Base-by-base conservation (phyloP, 1,140 invertebrate genomes). In the Varroa destructor region DNA sequence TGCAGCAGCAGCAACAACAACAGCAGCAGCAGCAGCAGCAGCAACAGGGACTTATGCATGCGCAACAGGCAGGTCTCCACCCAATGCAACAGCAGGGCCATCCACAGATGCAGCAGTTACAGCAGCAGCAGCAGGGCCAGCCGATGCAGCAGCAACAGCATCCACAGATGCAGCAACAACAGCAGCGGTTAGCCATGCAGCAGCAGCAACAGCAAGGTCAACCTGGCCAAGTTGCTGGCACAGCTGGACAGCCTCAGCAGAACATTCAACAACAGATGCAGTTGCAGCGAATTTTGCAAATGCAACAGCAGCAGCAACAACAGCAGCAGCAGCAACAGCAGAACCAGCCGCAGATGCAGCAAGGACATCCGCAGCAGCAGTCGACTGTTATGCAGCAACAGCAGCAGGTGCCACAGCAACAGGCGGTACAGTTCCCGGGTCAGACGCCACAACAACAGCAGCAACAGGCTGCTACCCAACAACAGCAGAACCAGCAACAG, bases 341-440 rank as follows among this genome's bases (percentile, higher is more conserved):
- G 61, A 67, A 67, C 46, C 61, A 67, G 61, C 61, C 61, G 61
- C 61, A 67, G 61, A 67, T 67, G 61, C 61, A 67, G 61, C 61
- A 67, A 67, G 61, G 61, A 67, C 61, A 67, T 67, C 61, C 40
- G 61, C 61, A 67, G 61, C 61, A 67, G 46, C 61, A 67, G 61
- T 46, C 40, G 46, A 46, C 46, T 46, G 40, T 67, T 12, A 12
- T 36, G 61, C 61, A 67, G 37, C 61, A 67, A 37, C 61, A 67
- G 46, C 61, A 67, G 61, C 14, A 12, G 40, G 12, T 40, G 40
- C 61, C 40, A 37, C 61, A 67, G 37, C 61, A 67, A 37, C 61
- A 67, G 37, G 61, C 46, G 61, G 46, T 51, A 51, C 46, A 51
- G 8, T 51, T 51, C 46, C 46, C 46, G 8, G 46, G 46, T 8